Conservation (phyloP, 2,797 vertebrate genomes). For the Myripristis murdjan region DNA sequence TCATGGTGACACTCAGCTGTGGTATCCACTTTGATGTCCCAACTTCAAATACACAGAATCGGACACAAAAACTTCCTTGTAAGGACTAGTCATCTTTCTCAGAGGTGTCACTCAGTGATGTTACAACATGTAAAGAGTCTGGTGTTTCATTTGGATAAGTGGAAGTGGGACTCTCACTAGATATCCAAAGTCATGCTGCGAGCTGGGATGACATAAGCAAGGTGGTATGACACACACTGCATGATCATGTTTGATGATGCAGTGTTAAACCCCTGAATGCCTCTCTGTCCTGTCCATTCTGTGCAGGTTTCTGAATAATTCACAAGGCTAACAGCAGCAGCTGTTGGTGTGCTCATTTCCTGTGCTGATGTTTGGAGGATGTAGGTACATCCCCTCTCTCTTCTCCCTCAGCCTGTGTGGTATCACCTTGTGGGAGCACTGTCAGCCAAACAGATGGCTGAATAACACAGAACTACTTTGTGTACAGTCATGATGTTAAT, state of each 20-base stretch:
- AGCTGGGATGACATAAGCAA: conserved; percentile 1
- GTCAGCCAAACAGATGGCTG: conserved; percentile 23
- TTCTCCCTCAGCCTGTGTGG: neutral
- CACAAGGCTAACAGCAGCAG: conserved; percentile 29
- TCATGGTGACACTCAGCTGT: neutral
- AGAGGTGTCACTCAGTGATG: conserved; percentile 13
- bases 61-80: neutral
- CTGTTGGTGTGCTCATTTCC: conserved; percentile 51
- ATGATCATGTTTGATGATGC: neutral
- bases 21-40: conserved; percentile 12
- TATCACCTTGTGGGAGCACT: conserved; percentile 12
- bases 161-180: conserved; percentile 2
- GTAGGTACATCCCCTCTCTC: conserved; percentile 28
- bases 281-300: conserved; percentile 32
- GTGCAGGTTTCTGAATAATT: conserved; percentile 50
- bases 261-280: conserved; percentile 16
- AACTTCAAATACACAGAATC: conserved; percentile 3
- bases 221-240: conserved; percentile 5
- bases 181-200: neutral
- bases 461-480: conserved; percentile 8
- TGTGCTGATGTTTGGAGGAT: conserved; percentile 29
- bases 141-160: no score
- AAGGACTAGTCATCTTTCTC: conserved; percentile 18
- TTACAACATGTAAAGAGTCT: no score
- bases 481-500: conserved; percentile 36